These are phyloP conservation scores for Proteles cristata DNA, from an alignment of 2,113 vertebrate genomes.

Conservation along the genomic window DNA sequence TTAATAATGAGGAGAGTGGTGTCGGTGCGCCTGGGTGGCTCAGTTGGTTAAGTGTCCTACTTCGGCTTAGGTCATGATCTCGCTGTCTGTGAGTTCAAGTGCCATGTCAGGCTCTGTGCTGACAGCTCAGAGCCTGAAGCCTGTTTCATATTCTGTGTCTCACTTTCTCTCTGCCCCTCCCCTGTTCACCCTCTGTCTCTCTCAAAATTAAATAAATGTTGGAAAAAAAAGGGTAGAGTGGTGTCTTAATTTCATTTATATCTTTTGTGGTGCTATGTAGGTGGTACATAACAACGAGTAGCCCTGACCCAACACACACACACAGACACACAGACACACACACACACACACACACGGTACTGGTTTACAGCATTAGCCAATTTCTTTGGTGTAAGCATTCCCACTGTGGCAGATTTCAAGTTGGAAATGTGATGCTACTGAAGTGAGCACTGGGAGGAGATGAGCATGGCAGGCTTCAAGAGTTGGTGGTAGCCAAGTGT, in stretches of 20 bases:
- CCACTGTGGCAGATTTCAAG: background rate
- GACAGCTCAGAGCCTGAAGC: too few relatives aligned
- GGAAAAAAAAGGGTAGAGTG: background rate
- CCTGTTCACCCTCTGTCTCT: too few relatives aligned
- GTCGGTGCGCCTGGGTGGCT: too few relatives aligned
- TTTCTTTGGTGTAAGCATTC: background rate
- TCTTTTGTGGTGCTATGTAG: background rate
- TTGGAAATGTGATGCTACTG: background rate
- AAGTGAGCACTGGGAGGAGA: background rate
- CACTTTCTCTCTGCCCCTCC: too few relatives aligned
- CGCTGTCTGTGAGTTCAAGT: too few relatives aligned
- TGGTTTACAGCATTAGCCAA: background rate
- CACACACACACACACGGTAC: background rate
- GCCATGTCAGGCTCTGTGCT: too few relatives aligned
- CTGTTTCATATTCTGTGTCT: too few relatives aligned
- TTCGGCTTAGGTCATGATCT: too few relatives aligned
- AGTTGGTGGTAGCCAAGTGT: background rate
- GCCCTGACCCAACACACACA: fast-evolving
- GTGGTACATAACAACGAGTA: background rate
- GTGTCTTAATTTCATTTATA: background rate
- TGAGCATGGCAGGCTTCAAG: background rate
- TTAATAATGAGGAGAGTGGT: background rate
- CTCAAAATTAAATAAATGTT: background rate
- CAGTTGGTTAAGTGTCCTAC: too few relatives aligned
- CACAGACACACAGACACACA: background rate